phyloP scores from a whole-genome alignment of 2,888 invertebrate species.

The Clunio marinus region DNA sequence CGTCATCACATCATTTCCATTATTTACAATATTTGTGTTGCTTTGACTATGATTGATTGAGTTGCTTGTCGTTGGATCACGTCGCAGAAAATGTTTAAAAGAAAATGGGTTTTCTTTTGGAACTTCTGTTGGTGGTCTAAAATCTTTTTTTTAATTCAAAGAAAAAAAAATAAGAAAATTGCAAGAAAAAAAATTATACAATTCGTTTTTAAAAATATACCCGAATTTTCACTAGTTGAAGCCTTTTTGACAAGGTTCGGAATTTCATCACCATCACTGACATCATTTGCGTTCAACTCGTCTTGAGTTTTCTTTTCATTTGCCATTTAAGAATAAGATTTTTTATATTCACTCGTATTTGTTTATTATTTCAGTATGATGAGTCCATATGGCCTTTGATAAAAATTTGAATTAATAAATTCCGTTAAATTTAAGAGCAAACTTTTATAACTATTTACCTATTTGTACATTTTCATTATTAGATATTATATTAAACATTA shows the following conservation, averaged over 20 bases:
- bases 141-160: constrained; percentile 6
- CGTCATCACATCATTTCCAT: neutral
- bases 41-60: constrained; percentile 7
- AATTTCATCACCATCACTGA: neutral
- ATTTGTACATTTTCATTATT: too few relatives aligned
- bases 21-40: constrained; percentile 22
- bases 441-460: too few relatives aligned
- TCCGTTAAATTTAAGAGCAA: too few relatives aligned
- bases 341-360: too few relatives aligned
- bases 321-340: constrained; percentile 13
- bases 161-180: constrained; percentile 1
- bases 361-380: too few relatives aligned
- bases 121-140: constrained; percentile 27
- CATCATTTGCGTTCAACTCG: constrained; percentile 19
- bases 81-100: constrained; percentile 77
- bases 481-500: too few relatives aligned
- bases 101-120: constrained; percentile 64
- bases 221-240: neutral
- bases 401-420: too few relatives aligned
- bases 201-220: too few relatives aligned
- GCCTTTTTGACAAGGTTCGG: neutral
- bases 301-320: constrained; percentile 31
- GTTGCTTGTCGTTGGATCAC: constrained; percentile 50
- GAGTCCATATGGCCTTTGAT: too few relatives aligned
- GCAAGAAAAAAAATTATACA: too few relatives aligned